Base-by-base conservation (phyloP, 1,140 invertebrate species). In the Macrobrachium rosenbergii region DNA sequence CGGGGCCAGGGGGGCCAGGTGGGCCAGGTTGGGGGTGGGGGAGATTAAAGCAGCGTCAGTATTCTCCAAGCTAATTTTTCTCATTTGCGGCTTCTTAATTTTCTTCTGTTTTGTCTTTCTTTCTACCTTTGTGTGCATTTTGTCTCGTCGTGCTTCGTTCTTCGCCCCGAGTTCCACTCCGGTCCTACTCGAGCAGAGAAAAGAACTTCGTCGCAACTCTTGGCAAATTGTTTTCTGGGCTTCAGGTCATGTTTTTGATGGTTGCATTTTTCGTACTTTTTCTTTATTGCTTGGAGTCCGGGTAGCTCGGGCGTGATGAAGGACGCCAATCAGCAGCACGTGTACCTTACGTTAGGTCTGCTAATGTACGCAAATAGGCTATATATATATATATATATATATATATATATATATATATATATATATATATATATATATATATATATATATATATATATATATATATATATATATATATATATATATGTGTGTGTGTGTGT, bases 371-470 rank as follows among this genome's bases (percentile, higher is more conserved):
- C 19, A 67, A 1, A 67, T 67, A 67, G 0, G 19, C 1, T 19
- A 67, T 19, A 67, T 28, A 67, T 19, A 67, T 19, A 19, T 19
- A 19, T 19, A 67, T 19, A 19, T 28, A 67, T 19, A 67, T 19
- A 67, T 19, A 67, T 19, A 67, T 28, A 67, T 19, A 67, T 67
- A 67, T 67, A 67, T 67, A 67, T 19, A 67, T 67, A 67, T 67
- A 67, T 67, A 67, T 67, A 67, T 67, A 19, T 19, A 67, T 19
- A 67, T 67, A 67, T 67, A 67, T 67, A 67, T 0, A 67, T 19
- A 67, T 0, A 67, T 19, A 67, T 0, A 67, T 19, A 67, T 0
- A 67, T 67, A 67, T 0, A 67, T 19, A 67, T 0, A 67, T 19
- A 67, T 0, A 67, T 19, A 67, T 7, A 67, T 19, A 67, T 28